Percentiles rank a stretch among this genome's conserved stretches.
phyloP scores from a whole-genome alignment of 2,888 invertebrate genomes.

The Nomada lathburiana region DNA sequence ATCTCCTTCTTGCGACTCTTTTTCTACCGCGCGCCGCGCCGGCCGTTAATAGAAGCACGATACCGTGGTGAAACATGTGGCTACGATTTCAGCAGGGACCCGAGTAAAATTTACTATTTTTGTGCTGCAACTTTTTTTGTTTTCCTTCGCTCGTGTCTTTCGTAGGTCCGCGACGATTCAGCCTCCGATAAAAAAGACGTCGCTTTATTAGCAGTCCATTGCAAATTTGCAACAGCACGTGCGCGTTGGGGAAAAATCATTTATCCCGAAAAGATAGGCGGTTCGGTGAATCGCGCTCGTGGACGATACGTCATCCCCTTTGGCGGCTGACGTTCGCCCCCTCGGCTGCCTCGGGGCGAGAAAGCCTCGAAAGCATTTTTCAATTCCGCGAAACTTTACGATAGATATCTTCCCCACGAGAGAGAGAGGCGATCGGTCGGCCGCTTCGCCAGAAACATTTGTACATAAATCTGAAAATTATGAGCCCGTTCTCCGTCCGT shows the following conservation, averaged over 20 bases:
- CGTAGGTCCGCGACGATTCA: too few species aligned
- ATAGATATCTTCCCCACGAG: constrained; percentile 79
- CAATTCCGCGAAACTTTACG: constrained; percentile 82
- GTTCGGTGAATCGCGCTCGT: constrained; percentile 25
- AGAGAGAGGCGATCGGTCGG: constrained; percentile 31
- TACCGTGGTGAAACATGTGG: constrained; percentile 19
- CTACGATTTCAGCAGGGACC: not conserved
- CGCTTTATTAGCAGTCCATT: too few species aligned
- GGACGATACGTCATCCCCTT: constrained; percentile 56
- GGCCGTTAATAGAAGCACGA: constrained; percentile 4
- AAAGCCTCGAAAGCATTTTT: constrained; percentile 80
- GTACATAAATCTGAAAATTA: constrained; percentile 84
- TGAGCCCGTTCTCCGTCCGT: constrained; percentile 72
- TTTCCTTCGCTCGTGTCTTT: too few species aligned
- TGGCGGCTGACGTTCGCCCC: constrained; percentile 57
- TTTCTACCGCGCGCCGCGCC: not conserved
- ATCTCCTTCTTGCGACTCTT: constrained; percentile 24
- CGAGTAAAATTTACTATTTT: not conserved
- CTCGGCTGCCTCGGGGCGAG: constrained; percentile 39
- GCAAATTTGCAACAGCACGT: not conserved
- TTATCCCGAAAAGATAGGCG: constrained; percentile 37
- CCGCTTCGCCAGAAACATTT: constrained; percentile 78
- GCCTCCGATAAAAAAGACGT: not conserved
- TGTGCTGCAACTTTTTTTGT: too few species aligned
- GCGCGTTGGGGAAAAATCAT: constrained; percentile 29